A percentile compares a stretch with the other conserved stretches of the same genome.
phyloP scores from a whole-genome alignment of 2,888 invertebrate species.

The Deroplatys truncata region DNA sequence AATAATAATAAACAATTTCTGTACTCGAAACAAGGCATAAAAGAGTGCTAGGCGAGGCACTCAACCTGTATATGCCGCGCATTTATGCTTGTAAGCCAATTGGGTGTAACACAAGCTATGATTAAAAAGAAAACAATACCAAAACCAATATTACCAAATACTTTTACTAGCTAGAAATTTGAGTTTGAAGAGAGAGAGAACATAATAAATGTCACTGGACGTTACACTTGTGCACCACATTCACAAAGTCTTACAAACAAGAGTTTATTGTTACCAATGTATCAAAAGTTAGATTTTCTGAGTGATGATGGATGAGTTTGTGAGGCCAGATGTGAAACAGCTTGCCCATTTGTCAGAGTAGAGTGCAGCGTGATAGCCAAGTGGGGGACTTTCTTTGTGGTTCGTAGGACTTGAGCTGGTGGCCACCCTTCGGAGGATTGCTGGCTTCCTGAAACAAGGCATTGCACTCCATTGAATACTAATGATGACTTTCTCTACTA shows the following conservation, averaged over 20 bases:
- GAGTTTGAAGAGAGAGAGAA: not conserved
- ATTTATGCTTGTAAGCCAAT: not conserved
- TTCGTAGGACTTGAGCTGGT: constrained; percentile 73
- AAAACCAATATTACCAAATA: not conserved
- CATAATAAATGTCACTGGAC: not conserved
- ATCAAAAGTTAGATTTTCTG: constrained; percentile 9
- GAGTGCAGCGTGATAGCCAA: constrained; percentile 81
- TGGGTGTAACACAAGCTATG: not conserved
- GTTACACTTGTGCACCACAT: not conserved
- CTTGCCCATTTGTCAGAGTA: constrained; percentile 65
- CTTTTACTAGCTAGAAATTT: not conserved
- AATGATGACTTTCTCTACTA: not conserved
- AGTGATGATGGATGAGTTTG: constrained; percentile 10
- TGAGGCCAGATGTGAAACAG: constrained; percentile 8
- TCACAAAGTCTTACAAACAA: not conserved
- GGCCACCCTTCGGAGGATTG: constrained; percentile 81
- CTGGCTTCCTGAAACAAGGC: constrained; percentile 70
- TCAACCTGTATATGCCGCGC: no score
- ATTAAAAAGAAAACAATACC: not conserved
- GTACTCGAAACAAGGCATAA: not conserved
- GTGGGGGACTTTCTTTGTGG: constrained; percentile 73
- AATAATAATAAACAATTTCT: not conserved
- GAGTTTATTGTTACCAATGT: not conserved
- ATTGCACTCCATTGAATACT: not conserved
- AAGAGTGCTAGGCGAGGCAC: no score